Evolutionary conservation across 1,140 invertebrate genomes (phyloP).

Genomic region (Drosophila pseudoananassae): DNA sequence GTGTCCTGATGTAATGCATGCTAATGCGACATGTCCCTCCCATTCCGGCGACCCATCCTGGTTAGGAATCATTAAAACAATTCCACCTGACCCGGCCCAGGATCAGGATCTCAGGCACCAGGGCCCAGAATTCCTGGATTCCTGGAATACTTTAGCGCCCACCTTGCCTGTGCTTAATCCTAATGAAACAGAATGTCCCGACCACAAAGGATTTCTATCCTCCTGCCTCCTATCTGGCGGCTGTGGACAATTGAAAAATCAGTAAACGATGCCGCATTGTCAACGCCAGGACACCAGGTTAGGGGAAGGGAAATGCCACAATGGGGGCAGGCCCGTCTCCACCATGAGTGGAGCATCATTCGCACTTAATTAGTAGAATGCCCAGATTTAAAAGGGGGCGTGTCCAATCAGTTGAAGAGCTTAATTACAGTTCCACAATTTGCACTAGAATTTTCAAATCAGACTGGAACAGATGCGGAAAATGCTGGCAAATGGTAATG

Average conservation of each 20-base stretch:
- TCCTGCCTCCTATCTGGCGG: conserved; percentile 1
- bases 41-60: conserved; percentile 7
- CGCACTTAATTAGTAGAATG: conserved; percentile 53
- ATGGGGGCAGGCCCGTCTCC: conserved; percentile 7
- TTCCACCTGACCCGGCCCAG: conserved; percentile 50
- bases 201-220: conserved; percentile 19
- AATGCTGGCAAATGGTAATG: conserved; percentile 17
- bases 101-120: conserved; percentile 9
- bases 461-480: conserved; percentile 21
- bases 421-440: conserved; percentile 36
- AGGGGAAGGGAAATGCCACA: conserved; percentile 1
- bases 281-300: conserved; percentile 16
- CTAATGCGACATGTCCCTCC: conserved; percentile 43
- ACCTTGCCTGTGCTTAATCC: conserved; percentile 15
- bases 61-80: conserved; percentile 62
- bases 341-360: conserved; percentile 39
- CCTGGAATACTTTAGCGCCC: conserved; percentile 34
- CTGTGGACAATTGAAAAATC: conserved; percentile 57
- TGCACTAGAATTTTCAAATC: conserved; percentile 24
- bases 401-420: conserved; percentile 43
- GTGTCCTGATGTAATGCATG: conserved; percentile 66
- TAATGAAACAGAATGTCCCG: conserved; percentile 35
- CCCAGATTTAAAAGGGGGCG: conserved; percentile 44
- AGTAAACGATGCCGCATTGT: conserved; percentile 50
- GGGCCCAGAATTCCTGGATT: conserved; percentile 21